Conservation (phyloP, 1,140 invertebrate species). For the Eriocheir sinensis region DNA sequence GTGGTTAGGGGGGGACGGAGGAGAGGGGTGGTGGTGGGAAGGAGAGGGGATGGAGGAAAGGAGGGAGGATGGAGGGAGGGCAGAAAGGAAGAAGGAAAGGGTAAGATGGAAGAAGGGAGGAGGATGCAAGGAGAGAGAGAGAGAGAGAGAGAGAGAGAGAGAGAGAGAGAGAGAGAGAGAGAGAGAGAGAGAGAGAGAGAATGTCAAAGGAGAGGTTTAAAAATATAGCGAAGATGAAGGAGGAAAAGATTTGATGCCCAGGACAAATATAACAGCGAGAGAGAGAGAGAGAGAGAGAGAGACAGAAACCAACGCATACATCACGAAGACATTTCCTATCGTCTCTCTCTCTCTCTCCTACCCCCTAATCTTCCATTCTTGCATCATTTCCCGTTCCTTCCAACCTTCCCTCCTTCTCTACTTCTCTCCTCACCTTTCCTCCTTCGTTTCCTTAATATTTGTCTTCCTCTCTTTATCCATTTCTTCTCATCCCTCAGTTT, state of each 20-base stretch:
- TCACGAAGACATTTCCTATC: not conserved
- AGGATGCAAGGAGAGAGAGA: not conserved
- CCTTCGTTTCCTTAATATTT: too few species aligned
- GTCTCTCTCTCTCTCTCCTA: not conserved
- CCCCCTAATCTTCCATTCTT: not conserved
- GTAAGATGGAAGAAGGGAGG: not conserved
- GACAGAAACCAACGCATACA: not conserved
- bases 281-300: slow-evolving; percentile 4
- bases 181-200: not conserved
- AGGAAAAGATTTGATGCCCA: too few species aligned
- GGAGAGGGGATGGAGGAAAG: not conserved
- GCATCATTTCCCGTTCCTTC: too few species aligned
- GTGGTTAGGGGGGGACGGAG: not conserved
- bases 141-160: not conserved
- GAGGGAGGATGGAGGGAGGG: not conserved
- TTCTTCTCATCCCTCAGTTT: too few species aligned
- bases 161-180: slow-evolving; percentile 4
- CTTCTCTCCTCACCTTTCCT: too few species aligned
- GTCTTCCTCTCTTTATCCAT: too few species aligned
- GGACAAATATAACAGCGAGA: too few species aligned
- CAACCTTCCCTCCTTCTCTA: too few species aligned
- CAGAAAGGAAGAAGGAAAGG: too few species aligned
- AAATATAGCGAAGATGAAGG: too few species aligned
- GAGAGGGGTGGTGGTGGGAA: not conserved
- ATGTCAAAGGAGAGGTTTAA: too few species aligned